phyloP scores from a whole-genome alignment of 2,888 invertebrate genomes.

The Empis stercorea region DNA sequence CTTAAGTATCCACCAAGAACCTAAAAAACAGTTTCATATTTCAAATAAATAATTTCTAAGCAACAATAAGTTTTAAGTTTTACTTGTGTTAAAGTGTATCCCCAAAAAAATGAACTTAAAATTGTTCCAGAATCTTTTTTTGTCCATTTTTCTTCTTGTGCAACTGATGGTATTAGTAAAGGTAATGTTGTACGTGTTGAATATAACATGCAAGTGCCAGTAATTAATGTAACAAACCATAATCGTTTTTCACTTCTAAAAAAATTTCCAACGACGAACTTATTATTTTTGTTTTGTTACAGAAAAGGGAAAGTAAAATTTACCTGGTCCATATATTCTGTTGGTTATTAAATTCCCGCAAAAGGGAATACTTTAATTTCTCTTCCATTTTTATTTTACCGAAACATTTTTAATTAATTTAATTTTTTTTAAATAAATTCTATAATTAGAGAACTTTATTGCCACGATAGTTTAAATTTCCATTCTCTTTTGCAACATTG shows the following conservation, averaged over 20 bases:
- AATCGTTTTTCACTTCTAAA: constrained; percentile 40
- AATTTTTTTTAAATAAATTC: no score
- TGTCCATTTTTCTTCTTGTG: constrained; percentile 51
- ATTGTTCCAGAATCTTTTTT: constrained; percentile 57
- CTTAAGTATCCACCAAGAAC: constrained; percentile 44
- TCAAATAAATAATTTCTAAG: no score
- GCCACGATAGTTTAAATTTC: no score
- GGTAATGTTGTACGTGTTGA: constrained; percentile 55
- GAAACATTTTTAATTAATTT: neutral
- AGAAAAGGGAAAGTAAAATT: neutral
- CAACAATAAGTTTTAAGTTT: no score
- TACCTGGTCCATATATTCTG: constrained; percentile 35
- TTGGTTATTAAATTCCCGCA: constrained; percentile 34
- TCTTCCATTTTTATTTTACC: constrained; percentile 23
- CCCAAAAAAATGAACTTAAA: constrained; percentile 61
- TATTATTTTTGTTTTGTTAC: no score
- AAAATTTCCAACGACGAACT: no score
- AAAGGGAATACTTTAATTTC: constrained; percentile 33
- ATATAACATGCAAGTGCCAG: constrained; percentile 52
- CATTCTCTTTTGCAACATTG: no score
- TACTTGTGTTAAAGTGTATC: constrained; percentile 52
- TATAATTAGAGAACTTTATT: no score
- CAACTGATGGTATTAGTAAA: constrained; percentile 46
- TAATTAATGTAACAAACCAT: constrained; percentile 47
- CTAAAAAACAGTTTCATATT: no score